phyloP scores from a whole-genome alignment of 2,113 vertebrate genomes.

The Indicator indicator region DNA sequence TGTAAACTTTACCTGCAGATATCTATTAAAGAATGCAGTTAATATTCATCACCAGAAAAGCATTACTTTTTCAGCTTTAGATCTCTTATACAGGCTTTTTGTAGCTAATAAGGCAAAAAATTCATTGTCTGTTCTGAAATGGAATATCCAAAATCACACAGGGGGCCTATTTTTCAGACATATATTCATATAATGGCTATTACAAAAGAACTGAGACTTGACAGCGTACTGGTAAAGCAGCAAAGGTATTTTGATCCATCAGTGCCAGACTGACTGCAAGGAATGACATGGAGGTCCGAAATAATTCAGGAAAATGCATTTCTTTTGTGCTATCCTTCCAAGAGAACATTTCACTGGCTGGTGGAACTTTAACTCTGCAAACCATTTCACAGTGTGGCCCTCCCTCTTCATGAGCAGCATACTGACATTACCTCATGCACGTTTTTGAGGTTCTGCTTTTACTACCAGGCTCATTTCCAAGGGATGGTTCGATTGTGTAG shows the following conservation, averaged over 20 bases:
- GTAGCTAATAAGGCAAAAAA: neutral
- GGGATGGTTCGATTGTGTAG: neutral
- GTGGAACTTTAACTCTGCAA: neutral
- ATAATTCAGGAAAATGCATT: neutral
- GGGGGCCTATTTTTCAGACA: neutral
- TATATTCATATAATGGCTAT: neutral
- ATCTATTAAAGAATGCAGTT: neutral
- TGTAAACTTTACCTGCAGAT: slow-evolving; percentile 33
- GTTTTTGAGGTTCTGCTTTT: neutral
- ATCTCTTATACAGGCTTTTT: neutral
- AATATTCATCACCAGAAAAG: neutral
- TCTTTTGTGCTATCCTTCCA: neutral
- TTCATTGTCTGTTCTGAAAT: neutral
- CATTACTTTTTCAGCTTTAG: neutral
- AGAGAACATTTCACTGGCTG: neutral
- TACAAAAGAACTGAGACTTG: neutral
- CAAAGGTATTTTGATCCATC: neutral
- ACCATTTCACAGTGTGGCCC: neutral
- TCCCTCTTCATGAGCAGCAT: neutral
- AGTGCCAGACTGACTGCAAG: neutral
- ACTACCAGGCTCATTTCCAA: neutral
- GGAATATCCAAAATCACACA: neutral
- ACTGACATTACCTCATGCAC: neutral
- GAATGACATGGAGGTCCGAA: neutral
- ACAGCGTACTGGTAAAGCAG: neutral